Evolutionary conservation across 2,797 vertebrate species (phyloP), one percentile per base, ranked within the genome.

Genomic region (Lemur catta): DNA sequence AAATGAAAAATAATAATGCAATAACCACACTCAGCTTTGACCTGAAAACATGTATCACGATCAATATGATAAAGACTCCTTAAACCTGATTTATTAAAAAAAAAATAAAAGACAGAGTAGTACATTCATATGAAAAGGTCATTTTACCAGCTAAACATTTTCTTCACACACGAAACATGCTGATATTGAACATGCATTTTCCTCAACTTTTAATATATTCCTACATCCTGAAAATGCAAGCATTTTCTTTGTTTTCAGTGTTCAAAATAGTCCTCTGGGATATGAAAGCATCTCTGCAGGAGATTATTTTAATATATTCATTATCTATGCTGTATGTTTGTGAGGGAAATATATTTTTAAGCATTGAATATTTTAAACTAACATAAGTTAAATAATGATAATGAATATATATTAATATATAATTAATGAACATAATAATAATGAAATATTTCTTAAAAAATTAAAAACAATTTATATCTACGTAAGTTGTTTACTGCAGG

Each of bases 1-100:
- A 98, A 98, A 98, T 98, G 97, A 98, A 98, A 98, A 98, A 98
- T 98, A 98, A 98, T 98, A 98, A 97, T 80, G 93, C 88, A 97
- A 97, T 98, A 98, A 97, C 95, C 94, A 97, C 43, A 93, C 41
- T 97, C 61, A 87, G 93, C 85, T 93, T 94, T 76, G 55, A 97
- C 93, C 84, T 9, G 71, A 96, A 98, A 98, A 95, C 52, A 95
- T 94, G 74, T 84, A 69, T 80, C 95, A 35, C 0, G 13, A 98
- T 98, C 97, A 84, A 97, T 97, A 78, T 88, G 89, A 97, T 97
- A 97, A 98, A 97, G 90, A 98, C 92, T 74, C 48, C 67, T 55
- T 14, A 22, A 72, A 86, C 57, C 43, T 96, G 92, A 72, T 95
- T 96, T 82, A 57, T 57, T 92, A 67, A 92, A 94, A 96, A 52